Conservation (phyloP, 2,113 vertebrate genomes). For the Cygnus atratus region DNA sequence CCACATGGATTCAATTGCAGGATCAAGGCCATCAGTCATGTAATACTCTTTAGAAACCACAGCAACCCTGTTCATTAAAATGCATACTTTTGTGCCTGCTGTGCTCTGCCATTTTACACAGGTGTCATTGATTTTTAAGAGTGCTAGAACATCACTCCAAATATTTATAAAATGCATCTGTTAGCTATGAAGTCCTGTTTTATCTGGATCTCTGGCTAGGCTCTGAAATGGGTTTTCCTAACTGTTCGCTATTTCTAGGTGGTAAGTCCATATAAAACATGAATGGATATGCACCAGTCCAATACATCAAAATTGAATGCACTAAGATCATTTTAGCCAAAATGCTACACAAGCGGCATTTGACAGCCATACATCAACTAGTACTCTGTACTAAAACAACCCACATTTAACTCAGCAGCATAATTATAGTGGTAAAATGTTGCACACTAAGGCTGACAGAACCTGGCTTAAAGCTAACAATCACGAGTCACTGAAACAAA, state of each 20-base stretch:
- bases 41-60: conserved; percentile 57
- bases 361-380: neutral
- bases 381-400: neutral
- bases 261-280: neutral
- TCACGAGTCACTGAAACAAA: neutral
- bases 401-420: neutral
- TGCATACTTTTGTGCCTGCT: conserved; percentile 43
- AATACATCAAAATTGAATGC: neutral
- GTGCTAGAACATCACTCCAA: conserved; percentile 55
- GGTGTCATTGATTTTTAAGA: conserved; percentile 63
- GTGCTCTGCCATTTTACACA: conserved; percentile 51
- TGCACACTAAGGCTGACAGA: neutral
- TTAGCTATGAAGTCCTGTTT: conserved; percentile 47
- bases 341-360: neutral
- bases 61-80: conserved; percentile 57
- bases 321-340: neutral
- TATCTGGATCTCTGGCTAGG: neutral
- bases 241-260: conserved; percentile 4
- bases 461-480: neutral
- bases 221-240: conserved; percentile 28
- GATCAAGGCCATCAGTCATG: conserved; percentile 60
- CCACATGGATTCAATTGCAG: conserved; percentile 66
- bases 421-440: neutral
- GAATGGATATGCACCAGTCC: neutral
- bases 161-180: conserved; percentile 59